Evolutionary conservation across 2,888 invertebrate genomes (phyloP).

Genomic region (Hypomecis punctinalis): DNA sequence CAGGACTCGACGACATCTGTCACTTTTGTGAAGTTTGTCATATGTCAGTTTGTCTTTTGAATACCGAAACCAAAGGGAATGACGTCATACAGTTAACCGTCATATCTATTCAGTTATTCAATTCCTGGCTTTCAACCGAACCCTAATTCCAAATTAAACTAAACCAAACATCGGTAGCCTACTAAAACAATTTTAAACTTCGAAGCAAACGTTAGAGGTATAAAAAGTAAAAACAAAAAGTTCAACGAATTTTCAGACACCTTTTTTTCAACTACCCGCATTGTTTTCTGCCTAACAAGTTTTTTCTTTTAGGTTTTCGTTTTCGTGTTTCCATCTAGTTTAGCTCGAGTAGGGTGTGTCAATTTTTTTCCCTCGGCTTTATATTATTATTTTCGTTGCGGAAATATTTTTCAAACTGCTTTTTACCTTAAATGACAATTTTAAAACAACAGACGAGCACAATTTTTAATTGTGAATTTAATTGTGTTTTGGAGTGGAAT

Average conservation of each 20-base stretch:
- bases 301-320: conserved; percentile 28
- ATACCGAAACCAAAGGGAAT: too few species aligned
- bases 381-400: not conserved
- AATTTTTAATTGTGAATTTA: too few species aligned
- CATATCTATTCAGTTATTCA: too few species aligned
- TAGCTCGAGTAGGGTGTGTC: conserved; percentile 16
- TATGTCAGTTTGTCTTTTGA: too few species aligned
- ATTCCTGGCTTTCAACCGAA: conserved; percentile 6
- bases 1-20: too few species aligned
- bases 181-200: conserved; percentile 25
- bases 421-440: too few species aligned
- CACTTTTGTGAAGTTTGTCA: too few species aligned
- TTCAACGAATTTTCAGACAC: conserved; percentile 24
- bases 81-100: too few species aligned
- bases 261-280: conserved; percentile 33
- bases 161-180: conserved; percentile 13
- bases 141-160: conserved; percentile 11
- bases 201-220: conserved; percentile 18
- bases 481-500: too few species aligned
- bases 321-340: conserved; percentile 32
- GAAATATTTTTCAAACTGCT: too few species aligned
- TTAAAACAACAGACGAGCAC: too few species aligned
- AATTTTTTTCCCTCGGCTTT: not conserved
- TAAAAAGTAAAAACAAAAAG: conserved; percentile 5
- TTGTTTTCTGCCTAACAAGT: conserved; percentile 30